Conservation (phyloP, 2,888 invertebrate genomes). For the Euspilapteryx auroguttella region DNA sequence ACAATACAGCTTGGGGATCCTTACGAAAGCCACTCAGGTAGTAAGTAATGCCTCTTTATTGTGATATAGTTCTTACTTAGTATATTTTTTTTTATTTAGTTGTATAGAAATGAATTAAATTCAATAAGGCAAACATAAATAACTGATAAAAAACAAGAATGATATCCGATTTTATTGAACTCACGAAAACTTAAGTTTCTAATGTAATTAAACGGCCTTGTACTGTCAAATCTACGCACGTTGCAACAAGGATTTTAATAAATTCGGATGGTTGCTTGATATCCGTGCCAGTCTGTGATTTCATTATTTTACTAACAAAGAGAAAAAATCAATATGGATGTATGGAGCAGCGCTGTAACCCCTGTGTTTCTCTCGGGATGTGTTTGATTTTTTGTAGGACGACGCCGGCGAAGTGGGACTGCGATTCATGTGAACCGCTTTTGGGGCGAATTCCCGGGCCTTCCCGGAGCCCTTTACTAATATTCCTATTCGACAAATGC, state of each 20-base stretch:
- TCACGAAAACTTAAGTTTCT: constrained; percentile 53
- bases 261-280: constrained; percentile 48
- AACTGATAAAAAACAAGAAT: too few species aligned
- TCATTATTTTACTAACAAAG: constrained; percentile 56
- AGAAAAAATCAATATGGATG: constrained; percentile 57
- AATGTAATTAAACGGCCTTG: constrained; percentile 57
- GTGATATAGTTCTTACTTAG: too few species aligned
- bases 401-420: constrained; percentile 54
- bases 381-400: constrained; percentile 55
- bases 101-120: too few species aligned
- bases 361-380: constrained; percentile 61
- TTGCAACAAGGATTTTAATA: constrained; percentile 56
- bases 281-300: constrained; percentile 27
- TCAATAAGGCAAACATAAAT: too few species aligned
- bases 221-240: constrained; percentile 53
- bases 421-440: constrained; percentile 59
- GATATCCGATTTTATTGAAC: constrained; percentile 25
- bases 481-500: constrained; percentile 59
- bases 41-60: too few species aligned
- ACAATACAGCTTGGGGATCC: too few species aligned
- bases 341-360: constrained; percentile 56
- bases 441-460: constrained; percentile 62
- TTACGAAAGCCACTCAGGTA: too few species aligned
- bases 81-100: too few species aligned
- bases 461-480: constrained; percentile 55